Conservation (phyloP, 2,797 vertebrate species). For the Dendrocincla tyrannina region DNA sequence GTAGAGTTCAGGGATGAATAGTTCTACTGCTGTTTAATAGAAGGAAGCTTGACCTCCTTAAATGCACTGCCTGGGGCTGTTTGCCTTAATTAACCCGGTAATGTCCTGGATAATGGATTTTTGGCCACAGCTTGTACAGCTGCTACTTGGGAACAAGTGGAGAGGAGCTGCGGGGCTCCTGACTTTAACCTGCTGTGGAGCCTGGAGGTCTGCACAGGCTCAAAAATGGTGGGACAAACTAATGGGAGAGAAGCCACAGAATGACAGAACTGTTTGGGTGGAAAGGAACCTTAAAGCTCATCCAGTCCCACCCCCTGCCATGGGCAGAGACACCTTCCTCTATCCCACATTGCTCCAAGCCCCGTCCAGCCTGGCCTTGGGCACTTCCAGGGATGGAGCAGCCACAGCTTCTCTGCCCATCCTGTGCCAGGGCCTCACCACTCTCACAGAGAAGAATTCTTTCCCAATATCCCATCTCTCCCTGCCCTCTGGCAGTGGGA, state of each 20-base stretch:
- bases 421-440: background rate
- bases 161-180: background rate
- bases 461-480: no score
- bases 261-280: background rate
- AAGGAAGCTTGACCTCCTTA: background rate
- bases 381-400: background rate
- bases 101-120: background rate
- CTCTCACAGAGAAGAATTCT: background rate
- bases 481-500: background rate
- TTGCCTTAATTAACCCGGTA: background rate
- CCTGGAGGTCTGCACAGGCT: rapidly evolving
- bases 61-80: background rate
- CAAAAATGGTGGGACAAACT: background rate
- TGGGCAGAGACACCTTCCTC: background rate
- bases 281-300: background rate
- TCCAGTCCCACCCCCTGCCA: rapidly evolving
- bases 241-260: background rate
- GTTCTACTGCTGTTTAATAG: background rate
- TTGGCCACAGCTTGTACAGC: background rate
- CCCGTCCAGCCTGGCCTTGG: rapidly evolving
- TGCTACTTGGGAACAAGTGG: background rate
- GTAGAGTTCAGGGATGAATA: background rate
- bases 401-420: background rate
- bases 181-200: background rate
- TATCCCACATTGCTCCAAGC: rapidly evolving